Percentiles rank a stretch among this genome's conserved stretches.
Conservation (phyloP, 2,888 invertebrate species). For the Lordiphosa andalusiaca region DNA sequence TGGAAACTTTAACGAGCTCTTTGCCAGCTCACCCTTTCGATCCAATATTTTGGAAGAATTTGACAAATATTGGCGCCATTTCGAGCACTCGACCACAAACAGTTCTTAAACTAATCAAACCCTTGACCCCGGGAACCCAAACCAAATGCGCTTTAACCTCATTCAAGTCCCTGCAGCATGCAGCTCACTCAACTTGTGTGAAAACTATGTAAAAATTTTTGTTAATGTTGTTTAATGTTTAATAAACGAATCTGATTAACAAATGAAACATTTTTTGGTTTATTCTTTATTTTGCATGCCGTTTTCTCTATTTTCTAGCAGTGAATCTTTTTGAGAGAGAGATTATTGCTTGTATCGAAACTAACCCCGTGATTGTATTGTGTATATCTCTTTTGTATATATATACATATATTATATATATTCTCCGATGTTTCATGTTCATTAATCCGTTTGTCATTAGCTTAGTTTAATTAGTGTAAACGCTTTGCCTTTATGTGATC, state of each 20-base stretch:
- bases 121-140: slow-evolving; percentile 15
- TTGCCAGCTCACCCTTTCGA: slow-evolving; percentile 73
- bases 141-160: slow-evolving; percentile 39
- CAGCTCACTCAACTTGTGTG: slow-evolving; percentile 30
- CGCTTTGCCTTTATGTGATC: slow-evolving; percentile 9
- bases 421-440: not conserved
- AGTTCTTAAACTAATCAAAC: slow-evolving; percentile 1
- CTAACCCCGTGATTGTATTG: not conserved
- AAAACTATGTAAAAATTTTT: slow-evolving; percentile 29
- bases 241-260: slow-evolving; percentile 64
- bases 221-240: slow-evolving; percentile 67
- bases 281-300: slow-evolving; percentile 45
- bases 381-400: not conserved
- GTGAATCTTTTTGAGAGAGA: slow-evolving; percentile 26
- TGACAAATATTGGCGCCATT: slow-evolving; percentile 76
- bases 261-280: slow-evolving; percentile 24
- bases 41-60: slow-evolving; percentile 73
- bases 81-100: slow-evolving; percentile 42
- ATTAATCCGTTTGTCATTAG: slow-evolving; percentile 2
- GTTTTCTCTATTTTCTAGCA: slow-evolving; percentile 22
- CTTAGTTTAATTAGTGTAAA: slow-evolving; percentile 3
- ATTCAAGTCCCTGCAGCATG: slow-evolving; percentile 45
- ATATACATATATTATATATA: not conserved
- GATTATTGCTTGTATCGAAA: slow-evolving; percentile 2
- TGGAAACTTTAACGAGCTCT: slow-evolving; percentile 68